A percentile compares a stretch with the other conserved stretches of the same genome.
phyloP scores from a whole-genome alignment of 2,797 vertebrate genomes.

The Distichodus sexfasciatus region DNA sequence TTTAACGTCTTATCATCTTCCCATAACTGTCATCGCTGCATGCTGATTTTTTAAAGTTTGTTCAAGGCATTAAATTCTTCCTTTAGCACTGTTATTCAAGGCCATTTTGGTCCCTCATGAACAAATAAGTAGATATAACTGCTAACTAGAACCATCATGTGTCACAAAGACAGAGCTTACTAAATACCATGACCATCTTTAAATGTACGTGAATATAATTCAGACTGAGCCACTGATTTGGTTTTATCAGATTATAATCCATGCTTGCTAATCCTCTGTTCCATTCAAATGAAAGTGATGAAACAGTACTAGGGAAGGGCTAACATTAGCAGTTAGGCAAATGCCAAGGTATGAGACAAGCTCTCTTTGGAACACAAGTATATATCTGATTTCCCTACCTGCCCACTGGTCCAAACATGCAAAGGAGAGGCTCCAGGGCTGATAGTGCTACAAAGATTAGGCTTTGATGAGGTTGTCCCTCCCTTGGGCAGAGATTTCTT shows the following conservation, averaged over 20 bases:
- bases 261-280: conserved; percentile 22
- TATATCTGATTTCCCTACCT: conserved; percentile 62
- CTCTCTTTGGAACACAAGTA: conserved; percentile 45
- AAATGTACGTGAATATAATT: neutral
- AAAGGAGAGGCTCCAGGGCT: conserved; percentile 26
- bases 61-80: too few relatives aligned
- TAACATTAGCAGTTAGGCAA: conserved; percentile 66
- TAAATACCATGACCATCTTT: neutral
- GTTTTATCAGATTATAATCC: neutral
- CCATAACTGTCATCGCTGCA: conserved; percentile 53
- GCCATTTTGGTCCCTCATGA: too few relatives aligned
- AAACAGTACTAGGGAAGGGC: conserved; percentile 36
- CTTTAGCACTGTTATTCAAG: too few relatives aligned
- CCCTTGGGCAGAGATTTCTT: conserved; percentile 16
- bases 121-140: too few relatives aligned
- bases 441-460: conserved; percentile 16
- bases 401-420: conserved; percentile 44
- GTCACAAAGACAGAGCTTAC: neutral
- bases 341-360: conserved; percentile 53
- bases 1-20: conserved; percentile 43
- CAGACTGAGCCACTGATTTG: neutral
- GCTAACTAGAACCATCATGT: neutral
- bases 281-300: conserved; percentile 33
- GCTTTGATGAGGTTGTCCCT: neutral
- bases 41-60: conserved; percentile 18